Evolutionary conservation across 1,140 invertebrate genomes (phyloP), one percentile per base, ranked within the genome.

Genomic region (Philotrypesis tridentata): DNA sequence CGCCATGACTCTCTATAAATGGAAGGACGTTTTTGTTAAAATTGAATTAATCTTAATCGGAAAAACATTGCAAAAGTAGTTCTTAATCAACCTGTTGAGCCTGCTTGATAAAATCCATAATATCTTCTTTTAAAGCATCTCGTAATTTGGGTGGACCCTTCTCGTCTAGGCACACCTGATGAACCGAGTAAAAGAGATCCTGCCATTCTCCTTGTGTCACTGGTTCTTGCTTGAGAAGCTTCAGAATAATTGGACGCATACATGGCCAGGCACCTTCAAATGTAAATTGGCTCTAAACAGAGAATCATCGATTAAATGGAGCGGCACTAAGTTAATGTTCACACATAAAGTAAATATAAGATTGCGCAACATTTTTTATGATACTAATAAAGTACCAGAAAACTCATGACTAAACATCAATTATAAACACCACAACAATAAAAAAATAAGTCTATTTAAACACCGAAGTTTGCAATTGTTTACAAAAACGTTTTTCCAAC

Each of bases 121-220:
- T 98, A 89, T 99, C 97, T 88, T 98, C 96, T 87, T 97, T 96
- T 3, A 99, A 92, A 40, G 96, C 96, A 88, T 97, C 95, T 86
- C 96, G 94, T 70, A 99, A 94, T 91, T 97, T 98, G 9, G 94
- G 92, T 12, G 97, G 94, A 3, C 97, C 98, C 92, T 98, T 98
- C 86, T 99, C 98, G 92, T 99, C 98, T 23, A 99, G 89, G 90
- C 98, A 99, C 11, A 99, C 97, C 71, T 96, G 94, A 92, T 99
- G 97, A 11, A 99, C 97, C 70, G 96, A 96, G 92, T 97, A 98
- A 92, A 99, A 99, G 82, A 99, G 92, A 90, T 98, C 97, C 90
- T 99, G 98, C 98, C 98, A 99, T 94, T 99, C 98, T 85, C 93
- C 94, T 88, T 97, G 95, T n/a, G 96, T 96, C 0, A 99, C 97